Conservation (phyloP, 2,797 vertebrate genomes). For the Eidolon dupreanum region DNA sequence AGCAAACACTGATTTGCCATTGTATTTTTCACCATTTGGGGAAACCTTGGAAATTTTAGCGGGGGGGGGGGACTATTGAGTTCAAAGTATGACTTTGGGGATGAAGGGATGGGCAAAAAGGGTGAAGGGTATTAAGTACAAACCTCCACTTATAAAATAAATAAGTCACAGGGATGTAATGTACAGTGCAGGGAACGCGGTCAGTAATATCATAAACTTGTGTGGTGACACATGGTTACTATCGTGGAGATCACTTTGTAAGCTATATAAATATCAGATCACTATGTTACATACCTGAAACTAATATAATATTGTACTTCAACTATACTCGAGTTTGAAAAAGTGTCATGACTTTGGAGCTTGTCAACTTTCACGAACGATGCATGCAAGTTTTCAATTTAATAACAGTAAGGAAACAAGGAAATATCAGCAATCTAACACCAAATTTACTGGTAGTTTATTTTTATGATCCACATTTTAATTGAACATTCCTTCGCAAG, state of each 20-base stretch:
- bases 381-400: slow-evolving; percentile 39
- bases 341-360: slow-evolving; percentile 56
- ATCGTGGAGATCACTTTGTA: background rate
- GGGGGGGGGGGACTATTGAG: background rate
- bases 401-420: slow-evolving; percentile 45
- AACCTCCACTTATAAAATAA: background rate
- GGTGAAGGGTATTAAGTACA: background rate
- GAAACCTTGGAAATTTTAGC: slow-evolving; percentile 33
- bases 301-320: background rate
- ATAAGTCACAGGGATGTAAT: background rate
- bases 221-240: background rate
- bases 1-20: background rate
- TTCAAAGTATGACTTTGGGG: slow-evolving; percentile 31
- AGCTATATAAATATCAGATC: background rate
- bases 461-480: slow-evolving; percentile 58
- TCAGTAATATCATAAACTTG: background rate
- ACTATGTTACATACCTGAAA: background rate
- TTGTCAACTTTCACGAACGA: slow-evolving; percentile 32
- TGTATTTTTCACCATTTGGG: slow-evolving; percentile 27
- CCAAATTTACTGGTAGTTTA: slow-evolving; percentile 37
- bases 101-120: background rate
- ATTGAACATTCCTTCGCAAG: slow-evolving; percentile 56
- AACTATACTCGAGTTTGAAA: background rate
- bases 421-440: background rate
- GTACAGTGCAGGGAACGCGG: background rate